Base-by-base conservation (phyloP, 2,888 invertebrate species). In the Morinoia aosen region DNA sequence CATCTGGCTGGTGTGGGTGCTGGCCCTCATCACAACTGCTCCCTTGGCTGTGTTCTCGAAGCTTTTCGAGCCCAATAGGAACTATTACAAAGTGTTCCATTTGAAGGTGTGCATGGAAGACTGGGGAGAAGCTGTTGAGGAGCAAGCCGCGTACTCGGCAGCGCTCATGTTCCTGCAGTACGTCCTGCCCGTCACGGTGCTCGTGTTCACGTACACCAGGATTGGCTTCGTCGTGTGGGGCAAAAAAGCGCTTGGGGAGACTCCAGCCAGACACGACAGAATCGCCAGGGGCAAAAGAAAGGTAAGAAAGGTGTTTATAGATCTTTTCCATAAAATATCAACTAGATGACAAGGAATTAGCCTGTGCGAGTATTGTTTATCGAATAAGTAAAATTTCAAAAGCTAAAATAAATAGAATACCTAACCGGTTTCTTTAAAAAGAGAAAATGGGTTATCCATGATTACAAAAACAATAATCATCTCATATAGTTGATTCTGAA, bases 181-280 rank as follows among this genome's bases (percentile, higher is more conserved):
- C 97, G 98, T 98, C 96, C 97, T 99, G 96, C 99, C 99, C 0
- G 97, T 99, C 96, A 97, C 98, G 57, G 98, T 98, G 90, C 98
- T 99, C 39, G 97, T 99, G 96, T 98, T 98, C 97, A 99, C 99
- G 0, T 99, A 99, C 97, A 98, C 98, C 2, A 98, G 98, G 97
- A 99, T 99, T 96, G 99, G 98, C 0, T 98, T 98, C 95, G 98
- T 98, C 33, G 98, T 99, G 93, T 96, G 96, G 96, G 96, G 96
- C n/a, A 96, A 96, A 64, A 96, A 95, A 88, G 90, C 91, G 76
- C 96, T 96, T 10, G 96, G 96, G 25, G 96, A 96, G 91, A 96
- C 96, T 58, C 96, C 96, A 1, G 96, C 96, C 61, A 91, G 95
- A 39, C 91, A 91, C 57, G 95, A 96, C 91, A 95, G 96, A 88